Base-by-base conservation (phyloP, 2,888 invertebrate genomes). In the Ennomos erosarius region DNA sequence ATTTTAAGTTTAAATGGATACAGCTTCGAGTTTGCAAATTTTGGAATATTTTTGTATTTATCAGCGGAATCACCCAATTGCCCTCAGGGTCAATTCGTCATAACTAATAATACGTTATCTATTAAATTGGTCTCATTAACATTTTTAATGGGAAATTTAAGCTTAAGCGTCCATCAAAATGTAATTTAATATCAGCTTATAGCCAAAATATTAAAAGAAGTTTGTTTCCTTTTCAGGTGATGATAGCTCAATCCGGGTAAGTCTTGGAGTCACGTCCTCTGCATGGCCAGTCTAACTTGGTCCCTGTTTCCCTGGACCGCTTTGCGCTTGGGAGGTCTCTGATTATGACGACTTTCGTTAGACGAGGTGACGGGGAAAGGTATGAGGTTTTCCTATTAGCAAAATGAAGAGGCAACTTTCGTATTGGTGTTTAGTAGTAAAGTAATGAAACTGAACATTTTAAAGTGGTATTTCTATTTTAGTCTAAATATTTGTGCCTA, bases 151-250 rank as follows among this genome's bases (percentile, higher is more conserved):
- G 42, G 10, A 33, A n/a, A 26, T 42, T n/a, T 26, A 53, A 33
- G 33, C 35, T 48, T 36, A 36, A 26, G 12, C 11, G 1, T 38
- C 36, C 46, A 35, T 36, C 16, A 10, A 50, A 45, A 51, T 39
- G 8, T 38, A 1, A n/a, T 43, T 26, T 43, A 9, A 0, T 11
- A 26, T 5, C 34, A 10, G 33, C 26, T 11, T 44, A 13, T 13
- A 36, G 35, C 44, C 40, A 39, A 16, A 8, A 36, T 26, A 26
- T 35, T 9, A 39, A 44, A 11, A 10, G 9, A 38, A 36, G 54
- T 46, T 51, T 61, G 54, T 56, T 67, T 67, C 70, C 54, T 63
- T 79, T 78, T 54, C 80, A 80, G 80, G 75, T 79, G 76, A 71
- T 50, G 64, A 63, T 66, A 66, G 53, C 48, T 45, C 51, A 39